Conservation (phyloP, 2,888 invertebrate genomes). For the Abrostola triplasia region DNA sequence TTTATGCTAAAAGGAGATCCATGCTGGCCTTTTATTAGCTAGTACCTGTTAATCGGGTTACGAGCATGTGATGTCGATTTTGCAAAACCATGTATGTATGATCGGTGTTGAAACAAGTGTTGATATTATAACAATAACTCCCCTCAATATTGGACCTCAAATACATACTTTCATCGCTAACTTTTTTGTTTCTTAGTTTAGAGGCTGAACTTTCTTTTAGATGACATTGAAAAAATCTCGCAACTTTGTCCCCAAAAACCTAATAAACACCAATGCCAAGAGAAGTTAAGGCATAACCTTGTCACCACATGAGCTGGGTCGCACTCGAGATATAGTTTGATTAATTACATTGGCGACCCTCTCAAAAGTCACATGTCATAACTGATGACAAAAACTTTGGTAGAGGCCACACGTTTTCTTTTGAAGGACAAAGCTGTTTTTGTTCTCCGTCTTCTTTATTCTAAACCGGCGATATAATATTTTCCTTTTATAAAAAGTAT, state of each 20-base stretch:
- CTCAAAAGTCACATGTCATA: constrained; percentile 79
- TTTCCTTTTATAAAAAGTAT: background rate
- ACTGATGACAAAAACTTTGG: constrained; percentile 70
- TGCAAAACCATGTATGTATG: background rate
- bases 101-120: too few species aligned
- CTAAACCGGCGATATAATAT: background rate
- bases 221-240: constrained; percentile 9
- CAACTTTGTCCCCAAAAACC: constrained; percentile 43
- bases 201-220: background rate
- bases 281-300: constrained; percentile 62
- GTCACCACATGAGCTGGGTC: constrained; percentile 66
- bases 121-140: too few species aligned
- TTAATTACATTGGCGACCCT: constrained; percentile 77
- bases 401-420: constrained; percentile 51
- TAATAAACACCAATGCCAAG: constrained; percentile 53
- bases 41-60: too few species aligned
- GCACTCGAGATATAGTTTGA: constrained; percentile 68
- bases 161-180: too few species aligned
- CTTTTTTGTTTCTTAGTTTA: background rate
- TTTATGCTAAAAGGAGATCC: background rate
- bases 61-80: background rate
- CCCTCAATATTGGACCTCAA: too few species aligned
- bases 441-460: background rate
- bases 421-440: constrained; percentile 32
- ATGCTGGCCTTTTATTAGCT: too few species aligned